Evolutionary conservation across 2,113 vertebrate genomes (phyloP), one percentile per base, ranked within the genome.

Genomic region (Peromyscus maniculatus): DNA sequence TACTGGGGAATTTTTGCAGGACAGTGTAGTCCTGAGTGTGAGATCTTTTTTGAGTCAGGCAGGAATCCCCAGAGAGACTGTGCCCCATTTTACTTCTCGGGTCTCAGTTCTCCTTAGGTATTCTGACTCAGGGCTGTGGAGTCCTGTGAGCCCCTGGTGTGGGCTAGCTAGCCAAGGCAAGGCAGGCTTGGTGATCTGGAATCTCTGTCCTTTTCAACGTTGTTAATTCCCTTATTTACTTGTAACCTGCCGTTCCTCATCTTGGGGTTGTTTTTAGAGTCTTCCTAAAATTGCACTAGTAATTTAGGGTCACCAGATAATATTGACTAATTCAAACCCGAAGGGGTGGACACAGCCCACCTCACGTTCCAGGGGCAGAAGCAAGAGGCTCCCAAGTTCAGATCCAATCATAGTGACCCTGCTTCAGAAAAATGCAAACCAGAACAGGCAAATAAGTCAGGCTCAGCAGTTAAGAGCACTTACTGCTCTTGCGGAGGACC

Each of bases 1-100:
- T 69, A 0, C 0, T 17, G 46, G 80, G 95, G 93, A 83, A 36
- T 66, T 97, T 96, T 97, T 86, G 46, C 26, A 64, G 69, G 77
- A 89, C 7, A 1, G 5, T 28, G 4, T 2, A 82, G 55, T 91
- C 84, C n/a, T 15, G 69, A 96, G 46, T 21, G 66, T 15, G 93
- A 78, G 87, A 52, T 83, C 39, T 16, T 93, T 95, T 96, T n/a
- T 96, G 97, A 96, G 94, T 97, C 95, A 96, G 95, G 46, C 90
- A 69, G 62, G 93, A 96, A 95, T 96, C 96, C 89, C 55, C 78
- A 74, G 90, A 49, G 33, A 17, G 17, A 15, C 7, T 39, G 46
- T 5, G 67, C 66, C 39, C 31, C 11, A 17, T 78, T 79, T 84
- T 55, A 43, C 43, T 36, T 46, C 52, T 83, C 7, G 31, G 71